Conservation (phyloP, 2,888 invertebrate species). For the Thera obeliscata region DNA sequence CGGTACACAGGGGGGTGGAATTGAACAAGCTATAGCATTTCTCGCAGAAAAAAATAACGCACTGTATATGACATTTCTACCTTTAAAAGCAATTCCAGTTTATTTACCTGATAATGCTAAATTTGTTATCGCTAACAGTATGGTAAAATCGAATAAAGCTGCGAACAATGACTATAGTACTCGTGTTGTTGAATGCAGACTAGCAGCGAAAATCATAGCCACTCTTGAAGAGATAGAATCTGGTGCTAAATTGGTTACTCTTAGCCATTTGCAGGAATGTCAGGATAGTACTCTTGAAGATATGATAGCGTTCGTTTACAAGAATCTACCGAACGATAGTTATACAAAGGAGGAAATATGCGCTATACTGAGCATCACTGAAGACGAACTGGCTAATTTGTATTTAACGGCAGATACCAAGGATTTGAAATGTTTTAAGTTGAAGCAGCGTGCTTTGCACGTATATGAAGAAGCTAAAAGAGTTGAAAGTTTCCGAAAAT, state of each 20-base stretch:
- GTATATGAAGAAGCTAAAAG: slow-evolving; percentile 95
- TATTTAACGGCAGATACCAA: slow-evolving; percentile 82
- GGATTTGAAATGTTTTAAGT: slow-evolving; percentile 89
- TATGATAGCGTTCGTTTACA: slow-evolving; percentile 88
- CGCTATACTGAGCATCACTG: slow-evolving; percentile 82
- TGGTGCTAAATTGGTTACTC: slow-evolving; percentile 87
- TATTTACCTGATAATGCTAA: slow-evolving; percentile 91
- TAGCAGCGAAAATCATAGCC: slow-evolving; percentile 92
- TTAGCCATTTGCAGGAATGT: slow-evolving; percentile 90
- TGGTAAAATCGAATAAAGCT: slow-evolving; percentile 96
- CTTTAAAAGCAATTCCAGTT: slow-evolving; percentile 91
- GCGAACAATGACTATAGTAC: slow-evolving; percentile 96
- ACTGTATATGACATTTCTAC: slow-evolving; percentile 97
- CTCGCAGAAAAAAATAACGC: slow-evolving; percentile 93
- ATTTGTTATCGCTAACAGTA: slow-evolving; percentile 97
- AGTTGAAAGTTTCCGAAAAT: slow-evolving; percentile 89
- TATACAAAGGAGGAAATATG: slow-evolving; percentile 89
- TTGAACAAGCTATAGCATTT: slow-evolving; percentile 99
- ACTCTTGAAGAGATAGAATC: slow-evolving; percentile 62
- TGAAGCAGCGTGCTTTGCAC: slow-evolving; percentile 94
- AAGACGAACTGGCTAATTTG: slow-evolving; percentile 84
- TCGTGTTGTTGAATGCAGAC: slow-evolving; percentile 96
- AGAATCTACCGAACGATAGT: slow-evolving; percentile 85
- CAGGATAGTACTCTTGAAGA: slow-evolving; percentile 86
- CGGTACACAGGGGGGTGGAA: slow-evolving; percentile 99